Evolutionary conservation across 2,113 vertebrate species (phyloP), one percentile per base, ranked within the genome.

Genomic region (Gasterosteus aculeatus): DNA sequence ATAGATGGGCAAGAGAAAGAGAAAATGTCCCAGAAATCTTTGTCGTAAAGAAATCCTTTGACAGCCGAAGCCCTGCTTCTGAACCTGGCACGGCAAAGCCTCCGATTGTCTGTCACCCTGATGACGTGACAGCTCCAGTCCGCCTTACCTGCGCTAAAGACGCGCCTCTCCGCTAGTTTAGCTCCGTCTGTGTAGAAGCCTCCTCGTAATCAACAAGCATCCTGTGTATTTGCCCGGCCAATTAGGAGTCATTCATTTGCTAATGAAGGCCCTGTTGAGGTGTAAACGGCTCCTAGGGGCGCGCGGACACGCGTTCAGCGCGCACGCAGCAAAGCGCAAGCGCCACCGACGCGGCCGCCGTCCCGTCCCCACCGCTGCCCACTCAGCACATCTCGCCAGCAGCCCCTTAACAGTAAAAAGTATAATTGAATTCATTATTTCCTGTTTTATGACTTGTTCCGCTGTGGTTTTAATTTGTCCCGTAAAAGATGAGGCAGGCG

Each of bases 341-440:
- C 58, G 85, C 89, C 90, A 90, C 89, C 91, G 86, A 85, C 92
- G 76, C 62, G 88, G 89, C 89, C 90, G 87, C 90, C 92, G 88
- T 83, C 86, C 85, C 85, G 81, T 82, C 76, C 83, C 78, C 72
- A 62, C 82, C 81, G 65, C 80, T 77, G 91, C 91, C 88, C 89
- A 91, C 90, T 94, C 93, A 94, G 93, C 94, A 94, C 90, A 92
- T 91, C 91, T 90, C 89, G 78, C 79, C 75, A 78, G 90, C 88
- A 89, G 89, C 91, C 87, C 85, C 91, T 92, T 90, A 92, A 92
- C 87, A 91, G 90, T 93, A 94, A 94, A 94, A 94, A 93, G 90
- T 91, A 84, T 93, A 93, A 94, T 93, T 94, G 92, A 94, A 94
- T 94, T 93, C 90, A 94, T 94, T 93, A 94, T 93, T 94, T 92